phyloP scores from a whole-genome alignment of 2,797 vertebrate species.

The Zalophus californianus region DNA sequence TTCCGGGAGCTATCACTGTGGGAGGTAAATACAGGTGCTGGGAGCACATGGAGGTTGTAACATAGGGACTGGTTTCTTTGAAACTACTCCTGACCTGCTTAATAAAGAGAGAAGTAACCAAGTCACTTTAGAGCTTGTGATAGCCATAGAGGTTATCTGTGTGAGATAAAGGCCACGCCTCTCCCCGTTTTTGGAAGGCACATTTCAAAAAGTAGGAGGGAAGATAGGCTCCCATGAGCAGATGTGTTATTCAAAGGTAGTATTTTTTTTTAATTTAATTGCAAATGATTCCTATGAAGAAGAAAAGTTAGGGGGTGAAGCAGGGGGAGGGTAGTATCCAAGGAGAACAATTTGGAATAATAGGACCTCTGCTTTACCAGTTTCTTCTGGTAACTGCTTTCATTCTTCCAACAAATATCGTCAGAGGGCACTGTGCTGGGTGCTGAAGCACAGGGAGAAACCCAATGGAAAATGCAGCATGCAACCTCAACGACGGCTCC shows the following conservation, averaged over 20 bases:
- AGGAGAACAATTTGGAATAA: not conserved
- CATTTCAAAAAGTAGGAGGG: not conserved
- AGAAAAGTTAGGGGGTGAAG: not conserved
- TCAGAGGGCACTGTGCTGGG: not conserved
- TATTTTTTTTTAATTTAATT: constrained; percentile 4
- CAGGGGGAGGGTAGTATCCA: not conserved
- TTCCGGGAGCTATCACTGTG: not conserved
- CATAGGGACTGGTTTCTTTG: not conserved
- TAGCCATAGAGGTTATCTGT: not conserved
- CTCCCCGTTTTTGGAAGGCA: not conserved
- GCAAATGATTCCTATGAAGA: not conserved
- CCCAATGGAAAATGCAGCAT: not conserved
- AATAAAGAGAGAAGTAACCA: constrained; percentile 16
- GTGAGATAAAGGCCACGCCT: not conserved
- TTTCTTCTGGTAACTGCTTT: not conserved
- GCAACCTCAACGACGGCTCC: not conserved
- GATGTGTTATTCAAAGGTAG: not conserved
- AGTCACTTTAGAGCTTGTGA: not conserved
- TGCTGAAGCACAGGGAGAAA: not conserved
- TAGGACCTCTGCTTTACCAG: not conserved
- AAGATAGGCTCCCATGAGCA: not conserved
- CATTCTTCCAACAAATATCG: not conserved
- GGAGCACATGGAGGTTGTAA: not conserved
- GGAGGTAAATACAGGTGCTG: not conserved
- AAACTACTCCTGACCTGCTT: not conserved